phyloP scores from a whole-genome alignment of 2,797 vertebrate genomes.

The Antennarius maculatus region DNA sequence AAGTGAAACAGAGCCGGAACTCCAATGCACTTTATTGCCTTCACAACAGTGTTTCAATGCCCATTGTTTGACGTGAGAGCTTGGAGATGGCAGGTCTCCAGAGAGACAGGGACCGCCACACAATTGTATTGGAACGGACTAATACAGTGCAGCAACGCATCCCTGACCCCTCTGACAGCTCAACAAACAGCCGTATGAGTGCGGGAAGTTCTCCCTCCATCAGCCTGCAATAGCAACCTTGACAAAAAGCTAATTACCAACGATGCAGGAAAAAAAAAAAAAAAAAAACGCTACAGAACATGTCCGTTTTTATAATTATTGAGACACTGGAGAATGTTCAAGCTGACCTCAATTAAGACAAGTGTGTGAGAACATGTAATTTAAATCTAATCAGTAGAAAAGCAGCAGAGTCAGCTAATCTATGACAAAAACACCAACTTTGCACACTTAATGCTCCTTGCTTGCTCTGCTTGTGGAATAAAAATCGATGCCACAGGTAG shows the following conservation, averaged over 20 bases:
- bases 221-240: conserved; percentile 51
- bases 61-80: conserved; percentile 57
- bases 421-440: conserved; percentile 65
- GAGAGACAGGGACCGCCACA: conserved; percentile 48
- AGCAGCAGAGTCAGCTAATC: conserved; percentile 68
- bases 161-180: conserved; percentile 48
- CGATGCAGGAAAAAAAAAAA: conserved; percentile 23
- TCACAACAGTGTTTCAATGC: conserved; percentile 38
- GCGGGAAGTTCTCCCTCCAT: conserved; percentile 56
- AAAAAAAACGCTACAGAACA: conserved; percentile 45
- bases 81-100: conserved; percentile 57
- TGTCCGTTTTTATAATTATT: conserved; percentile 71
- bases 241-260: conserved; percentile 66
- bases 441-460: conserved; percentile 47
- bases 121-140: conserved; percentile 66
- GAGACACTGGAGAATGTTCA: conserved; percentile 65
- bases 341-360: conserved; percentile 79
- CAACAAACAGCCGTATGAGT: conserved; percentile 60
- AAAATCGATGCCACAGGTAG: conserved; percentile 68
- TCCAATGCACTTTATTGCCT: conserved; percentile 33
- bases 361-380: conserved; percentile 69
- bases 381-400: conserved; percentile 72
- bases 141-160: conserved; percentile 56
- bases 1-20: conserved; percentile 32
- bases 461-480: conserved; percentile 40